Evolutionary conservation across 2,797 vertebrate genomes (phyloP), one percentile per base, ranked within the genome.

Genomic region (Salarias fasciatus): DNA sequence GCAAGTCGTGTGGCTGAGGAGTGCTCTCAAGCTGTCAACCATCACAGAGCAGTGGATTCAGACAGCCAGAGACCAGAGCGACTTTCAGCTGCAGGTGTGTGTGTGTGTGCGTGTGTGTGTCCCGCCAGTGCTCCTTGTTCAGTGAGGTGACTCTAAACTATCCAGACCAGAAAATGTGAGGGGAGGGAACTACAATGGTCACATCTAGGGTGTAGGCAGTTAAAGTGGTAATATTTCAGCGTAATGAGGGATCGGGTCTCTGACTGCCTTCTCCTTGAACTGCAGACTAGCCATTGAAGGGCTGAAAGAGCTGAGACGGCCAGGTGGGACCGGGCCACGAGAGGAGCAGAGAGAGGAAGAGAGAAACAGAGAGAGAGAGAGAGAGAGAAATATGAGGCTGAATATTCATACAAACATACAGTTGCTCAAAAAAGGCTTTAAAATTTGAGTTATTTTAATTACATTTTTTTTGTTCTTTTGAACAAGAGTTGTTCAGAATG

Each of bases 251-350:
- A 74, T 83, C 84, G 89, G 92, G 94, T 94, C 94, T 79, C 92
- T 89, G 91, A 91, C 93, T 95, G 93, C 90, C 93, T 92, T 91
- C 92, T 93, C 81, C 69, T 91, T 88, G 87, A 90, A 91, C 94
- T 94, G 94, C 95, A 95, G 93, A 95, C 91, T 88, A 92, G 92
- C 93, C 94, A 85, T 94, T 96, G 95, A 96, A 96, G 95, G 94
- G 94, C 94, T 92, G 93, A 94, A 94, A 93, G 93, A 89, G 83
- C 79, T 28, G 65, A 72, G 77, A 78, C 14, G 68, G 82, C 80
- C 84, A 85, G 80, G 70, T 54, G 78, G 75, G 80, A 83, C 78
- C 69, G 81, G 82, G 88, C 77, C 82, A 80, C 45, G 15, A 63
- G 66, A 81, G 88, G 78, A 82, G 81, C 77, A 60, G 74, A 74